Conservation (phyloP, 2,888 invertebrate genomes). For the Apamea anceps region DNA sequence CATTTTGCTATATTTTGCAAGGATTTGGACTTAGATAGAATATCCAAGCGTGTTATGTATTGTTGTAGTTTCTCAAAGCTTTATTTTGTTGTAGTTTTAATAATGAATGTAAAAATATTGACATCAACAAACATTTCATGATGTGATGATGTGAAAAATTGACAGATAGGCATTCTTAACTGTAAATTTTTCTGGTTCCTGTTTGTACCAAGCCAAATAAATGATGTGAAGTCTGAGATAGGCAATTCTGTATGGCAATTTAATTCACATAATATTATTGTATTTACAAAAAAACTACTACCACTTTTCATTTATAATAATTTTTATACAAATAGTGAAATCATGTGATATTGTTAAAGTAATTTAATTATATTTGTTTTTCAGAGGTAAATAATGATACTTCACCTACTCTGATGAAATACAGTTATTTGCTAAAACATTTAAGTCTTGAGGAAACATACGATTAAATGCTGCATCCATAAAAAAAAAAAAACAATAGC, state of each 20-base stretch:
- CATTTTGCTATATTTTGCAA: neutral
- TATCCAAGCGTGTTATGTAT: neutral
- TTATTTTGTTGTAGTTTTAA: constrained; percentile 6
- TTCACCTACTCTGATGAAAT: neutral
- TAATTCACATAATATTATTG: neutral
- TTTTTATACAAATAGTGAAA: neutral
- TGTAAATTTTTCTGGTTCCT: constrained; percentile 1
- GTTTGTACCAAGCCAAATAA: neutral
- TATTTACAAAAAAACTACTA: neutral
- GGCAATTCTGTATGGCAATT: neutral
- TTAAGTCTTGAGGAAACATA: neutral
- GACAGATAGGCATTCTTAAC: too few species aligned
- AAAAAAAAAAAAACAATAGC: neutral
- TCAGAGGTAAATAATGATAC: neutral
- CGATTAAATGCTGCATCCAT: neutral
- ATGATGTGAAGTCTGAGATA: neutral
- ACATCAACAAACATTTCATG: constrained; percentile 26
- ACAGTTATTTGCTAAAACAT: neutral
- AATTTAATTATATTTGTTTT: neutral
- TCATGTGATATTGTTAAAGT: neutral
- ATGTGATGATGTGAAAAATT: neutral
- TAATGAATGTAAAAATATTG: constrained; percentile 4
- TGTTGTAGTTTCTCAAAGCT: neutral
- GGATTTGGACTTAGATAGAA: neutral
- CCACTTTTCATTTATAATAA: neutral